Evolutionary conservation across 2,888 invertebrate genomes (phyloP).

Genomic region (Agrilus mali): DNA sequence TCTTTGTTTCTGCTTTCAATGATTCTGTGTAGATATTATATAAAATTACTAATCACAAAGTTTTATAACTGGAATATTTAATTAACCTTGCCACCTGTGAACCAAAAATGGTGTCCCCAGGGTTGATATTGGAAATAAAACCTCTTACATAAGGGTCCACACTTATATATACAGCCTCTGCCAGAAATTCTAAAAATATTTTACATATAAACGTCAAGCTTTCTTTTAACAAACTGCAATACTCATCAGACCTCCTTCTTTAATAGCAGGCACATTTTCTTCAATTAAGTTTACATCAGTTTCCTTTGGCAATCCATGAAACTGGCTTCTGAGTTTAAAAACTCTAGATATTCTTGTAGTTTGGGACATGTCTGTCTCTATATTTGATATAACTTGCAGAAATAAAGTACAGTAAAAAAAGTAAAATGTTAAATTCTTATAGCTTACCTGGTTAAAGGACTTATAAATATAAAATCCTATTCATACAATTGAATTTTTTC

Average conservation of each 20-base stretch:
- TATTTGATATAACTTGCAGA: too few relatives aligned
- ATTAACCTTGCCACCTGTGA: conserved; percentile 53
- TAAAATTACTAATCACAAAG: neutral
- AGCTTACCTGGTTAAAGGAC: too few relatives aligned
- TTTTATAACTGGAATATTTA: neutral
- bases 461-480: too few relatives aligned
- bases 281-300: conserved; percentile 53
- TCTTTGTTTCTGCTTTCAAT: conserved; percentile 50
- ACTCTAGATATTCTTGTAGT: too few relatives aligned
- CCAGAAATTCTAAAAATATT: conserved; percentile 44
- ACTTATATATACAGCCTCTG: conserved; percentile 54
- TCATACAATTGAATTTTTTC: too few relatives aligned
- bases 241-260: conserved; percentile 49
- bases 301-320: conserved; percentile 52
- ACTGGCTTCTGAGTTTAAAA: conserved; percentile 24
- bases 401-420: too few relatives aligned
- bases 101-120: conserved; percentile 56
- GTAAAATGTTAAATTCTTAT: too few relatives aligned
- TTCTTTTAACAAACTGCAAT: neutral
- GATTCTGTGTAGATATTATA: conserved; percentile 39
- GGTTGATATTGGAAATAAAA: conserved; percentile 38
- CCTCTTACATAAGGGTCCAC: conserved; percentile 64
- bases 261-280: conserved; percentile 50
- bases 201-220: neutral
- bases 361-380: too few relatives aligned